These are phyloP conservation scores for Conomelus anceps DNA, from an alignment of 2,888 invertebrate genomes.

Conservation along the genomic window DNA sequence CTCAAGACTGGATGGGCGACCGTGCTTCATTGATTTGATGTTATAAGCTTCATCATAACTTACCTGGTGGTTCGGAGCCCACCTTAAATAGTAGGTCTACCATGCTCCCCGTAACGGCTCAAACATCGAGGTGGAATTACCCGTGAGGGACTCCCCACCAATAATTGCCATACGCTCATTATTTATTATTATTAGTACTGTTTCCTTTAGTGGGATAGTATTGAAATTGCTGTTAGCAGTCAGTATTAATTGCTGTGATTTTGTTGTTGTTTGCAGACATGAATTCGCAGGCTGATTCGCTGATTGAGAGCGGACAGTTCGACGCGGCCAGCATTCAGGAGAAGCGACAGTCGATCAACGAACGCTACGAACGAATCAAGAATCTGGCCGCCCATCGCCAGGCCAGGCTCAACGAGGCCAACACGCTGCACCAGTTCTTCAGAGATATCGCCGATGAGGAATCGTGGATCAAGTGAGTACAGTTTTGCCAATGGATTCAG, in stretches of 20 bases:
- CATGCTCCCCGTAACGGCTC: no score
- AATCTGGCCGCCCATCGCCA: conserved; percentile 88
- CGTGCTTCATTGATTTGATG: no score
- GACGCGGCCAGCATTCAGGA: conserved; percentile 94
- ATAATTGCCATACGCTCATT: no score
- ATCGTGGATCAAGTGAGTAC: conserved; percentile 88
- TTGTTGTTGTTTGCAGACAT: conserved; percentile 56
- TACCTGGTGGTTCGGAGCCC: no score
- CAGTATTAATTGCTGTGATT: background rate
- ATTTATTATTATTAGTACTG: no score
- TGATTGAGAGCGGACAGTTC: conserved; percentile 94
- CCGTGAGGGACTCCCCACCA: no score
- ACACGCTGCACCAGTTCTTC: conserved; percentile 98
- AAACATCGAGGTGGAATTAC: no score
- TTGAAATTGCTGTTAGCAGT: background rate
- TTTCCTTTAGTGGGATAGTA: no score
- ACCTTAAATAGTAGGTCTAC: no score
- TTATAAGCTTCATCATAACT: no score
- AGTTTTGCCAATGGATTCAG: background rate
- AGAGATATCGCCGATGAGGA: conserved; percentile 98
- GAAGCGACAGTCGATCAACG: conserved; percentile 91
- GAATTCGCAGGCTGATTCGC: conserved; percentile 92
- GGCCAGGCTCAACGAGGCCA: conserved; percentile 88
- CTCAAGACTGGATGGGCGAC: no score
- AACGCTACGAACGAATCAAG: conserved; percentile 89